Conservation (phyloP, 2,888 invertebrate species). For the Helleia helle region DNA sequence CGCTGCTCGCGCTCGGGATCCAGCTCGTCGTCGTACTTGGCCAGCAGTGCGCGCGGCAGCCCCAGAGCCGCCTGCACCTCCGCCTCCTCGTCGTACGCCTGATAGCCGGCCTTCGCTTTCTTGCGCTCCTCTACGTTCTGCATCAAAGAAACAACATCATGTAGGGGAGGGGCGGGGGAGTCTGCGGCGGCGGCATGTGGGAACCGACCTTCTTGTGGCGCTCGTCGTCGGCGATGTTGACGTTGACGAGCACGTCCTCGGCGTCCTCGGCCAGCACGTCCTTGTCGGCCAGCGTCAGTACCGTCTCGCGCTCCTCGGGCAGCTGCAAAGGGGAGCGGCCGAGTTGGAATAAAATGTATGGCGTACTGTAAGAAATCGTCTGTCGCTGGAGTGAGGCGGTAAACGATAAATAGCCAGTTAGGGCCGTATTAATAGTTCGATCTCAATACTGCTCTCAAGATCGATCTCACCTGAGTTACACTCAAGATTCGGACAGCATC, state of each 20-base stretch:
- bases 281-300: conserved; percentile 95
- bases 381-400: no score
- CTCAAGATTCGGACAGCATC: no score
- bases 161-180: no score
- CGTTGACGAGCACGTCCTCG: conserved; percentile 92
- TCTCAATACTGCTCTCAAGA: no score
- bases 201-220: conserved; percentile 80
- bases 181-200: no score
- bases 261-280: conserved; percentile 88
- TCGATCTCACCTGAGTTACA: no score
- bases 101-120: conserved; percentile 87
- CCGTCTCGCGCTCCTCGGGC: conserved; percentile 86
- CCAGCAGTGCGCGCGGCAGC: conserved; percentile 79
- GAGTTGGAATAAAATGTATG: no score
- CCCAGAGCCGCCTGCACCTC: conserved; percentile 81
- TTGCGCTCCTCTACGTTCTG: conserved; percentile 88
- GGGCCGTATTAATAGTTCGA: no score
- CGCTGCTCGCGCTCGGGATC: conserved; percentile 69
- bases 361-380: no score
- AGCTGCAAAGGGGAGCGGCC: conserved; percentile 33
- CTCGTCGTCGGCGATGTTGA: conserved; percentile 90
- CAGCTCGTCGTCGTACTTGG: conserved; percentile 97
- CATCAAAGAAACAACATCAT: no score
- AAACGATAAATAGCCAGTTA: no score
- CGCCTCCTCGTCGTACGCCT: conserved; percentile 87